phyloP scores from a whole-genome alignment of 1,140 invertebrate genomes.

The Subanguina moxae region DNA sequence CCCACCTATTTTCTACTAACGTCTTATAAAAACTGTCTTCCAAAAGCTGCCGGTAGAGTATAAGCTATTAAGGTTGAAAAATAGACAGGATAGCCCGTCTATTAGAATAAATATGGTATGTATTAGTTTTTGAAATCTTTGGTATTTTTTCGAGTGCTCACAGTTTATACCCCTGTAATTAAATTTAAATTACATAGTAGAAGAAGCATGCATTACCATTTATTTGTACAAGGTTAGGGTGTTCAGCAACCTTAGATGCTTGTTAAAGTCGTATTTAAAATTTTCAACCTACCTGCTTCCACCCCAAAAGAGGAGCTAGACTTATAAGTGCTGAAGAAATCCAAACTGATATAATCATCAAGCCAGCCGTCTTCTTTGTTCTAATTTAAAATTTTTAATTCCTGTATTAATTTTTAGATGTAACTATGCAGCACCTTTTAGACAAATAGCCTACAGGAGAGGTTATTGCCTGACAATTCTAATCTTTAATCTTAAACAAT shows the following conservation, averaged over 20 bases:
- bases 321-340: constrained; percentile 55
- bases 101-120: too few relatives aligned
- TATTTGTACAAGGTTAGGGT: constrained; percentile 47
- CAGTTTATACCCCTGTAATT: too few relatives aligned
- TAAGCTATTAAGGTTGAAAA: too few relatives aligned
- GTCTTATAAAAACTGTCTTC: too few relatives aligned
- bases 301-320: constrained; percentile 55
- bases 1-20: too few relatives aligned
- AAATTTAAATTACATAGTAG: too few relatives aligned
- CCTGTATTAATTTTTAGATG: constrained; percentile 38
- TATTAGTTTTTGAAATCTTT: too few relatives aligned
- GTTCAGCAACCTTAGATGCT: constrained; percentile 40
- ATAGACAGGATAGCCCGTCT: too few relatives aligned
- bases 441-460: constrained; percentile 56
- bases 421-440: constrained; percentile 39
- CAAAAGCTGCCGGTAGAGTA: too few relatives aligned
- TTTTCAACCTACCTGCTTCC: constrained; percentile 54
- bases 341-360: constrained; percentile 58
- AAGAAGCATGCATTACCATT: constrained; percentile 31
- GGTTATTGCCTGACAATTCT: constrained; percentile 53
- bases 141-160: too few relatives aligned
- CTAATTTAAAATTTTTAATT: not conserved
- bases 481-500: not conserved
- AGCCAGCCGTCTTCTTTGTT: constrained; percentile 41
- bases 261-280: constrained; percentile 20